These are phyloP conservation scores for Molanna angustata DNA, from an alignment of 2,888 invertebrate species.

Conservation along the genomic window DNA sequence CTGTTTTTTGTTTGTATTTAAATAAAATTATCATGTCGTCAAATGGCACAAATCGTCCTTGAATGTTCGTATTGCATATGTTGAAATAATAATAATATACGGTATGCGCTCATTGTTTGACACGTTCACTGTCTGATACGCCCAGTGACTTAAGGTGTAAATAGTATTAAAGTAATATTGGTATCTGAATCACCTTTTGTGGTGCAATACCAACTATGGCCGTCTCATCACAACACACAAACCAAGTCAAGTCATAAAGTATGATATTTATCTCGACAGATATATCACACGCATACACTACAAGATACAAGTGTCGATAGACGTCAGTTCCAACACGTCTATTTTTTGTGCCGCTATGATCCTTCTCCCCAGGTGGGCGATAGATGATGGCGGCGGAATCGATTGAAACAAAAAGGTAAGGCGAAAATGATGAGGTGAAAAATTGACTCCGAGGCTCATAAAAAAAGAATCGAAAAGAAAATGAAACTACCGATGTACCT, in stretches of 20 bases:
- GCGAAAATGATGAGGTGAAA: conserved; percentile 5
- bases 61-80: too few relatives aligned
- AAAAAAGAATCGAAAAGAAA: conserved; percentile 5
- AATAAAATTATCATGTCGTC: too few relatives aligned
- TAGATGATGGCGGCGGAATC: not conserved
- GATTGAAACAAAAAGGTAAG: conserved; percentile 14
- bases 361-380: conserved; percentile 9
- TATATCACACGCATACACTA: conserved; percentile 1
- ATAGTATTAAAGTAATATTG: too few relatives aligned
- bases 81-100: too few relatives aligned
- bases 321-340: conserved; percentile 3
- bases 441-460: not conserved
- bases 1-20: too few relatives aligned
- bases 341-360: not conserved
- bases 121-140: too few relatives aligned
- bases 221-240: too few relatives aligned
- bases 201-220: too few relatives aligned
- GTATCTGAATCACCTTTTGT: too few relatives aligned
- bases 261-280: conserved; percentile 6
- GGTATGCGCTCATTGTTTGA: too few relatives aligned
- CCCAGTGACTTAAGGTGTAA: too few relatives aligned
- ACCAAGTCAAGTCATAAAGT: conserved; percentile 4
- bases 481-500: not conserved
- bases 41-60: too few relatives aligned
- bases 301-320: conserved; percentile 8